Conservation (phyloP, 2,113 vertebrate genomes). For the Siphamia tubifer region DNA sequence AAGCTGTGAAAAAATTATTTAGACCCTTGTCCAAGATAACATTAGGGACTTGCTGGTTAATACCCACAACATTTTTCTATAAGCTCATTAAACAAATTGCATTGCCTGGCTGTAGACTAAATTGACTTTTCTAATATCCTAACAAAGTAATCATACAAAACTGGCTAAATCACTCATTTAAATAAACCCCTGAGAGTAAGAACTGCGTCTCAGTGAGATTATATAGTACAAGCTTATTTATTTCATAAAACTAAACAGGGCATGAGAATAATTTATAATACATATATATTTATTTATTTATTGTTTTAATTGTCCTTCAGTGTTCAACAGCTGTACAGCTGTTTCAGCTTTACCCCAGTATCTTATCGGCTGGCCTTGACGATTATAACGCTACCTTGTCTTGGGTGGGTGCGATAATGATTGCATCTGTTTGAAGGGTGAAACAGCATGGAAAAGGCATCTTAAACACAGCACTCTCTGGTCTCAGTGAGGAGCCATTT, state of each 20-base stretch:
- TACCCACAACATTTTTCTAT: background rate
- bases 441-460: background rate
- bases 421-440: background rate
- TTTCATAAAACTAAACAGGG: background rate
- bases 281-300: too few relatives aligned
- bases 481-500: background rate
- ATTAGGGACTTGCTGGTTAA: background rate
- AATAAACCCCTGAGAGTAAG: background rate
- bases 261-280: background rate
- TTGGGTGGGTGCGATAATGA: background rate
- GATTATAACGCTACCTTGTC: background rate
- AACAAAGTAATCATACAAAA: background rate
- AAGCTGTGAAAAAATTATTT: background rate
- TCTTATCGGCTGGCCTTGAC: background rate
- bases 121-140: background rate
- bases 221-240: background rate
- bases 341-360: background rate
- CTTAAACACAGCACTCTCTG: background rate
- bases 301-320: background rate
- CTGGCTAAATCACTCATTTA: background rate
- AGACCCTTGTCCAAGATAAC: background rate
- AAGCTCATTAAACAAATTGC: background rate
- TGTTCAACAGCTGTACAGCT: background rate
- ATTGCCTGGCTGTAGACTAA: conserved; percentile 2
- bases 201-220: background rate